A percentile compares a stretch with the other conserved stretches of the same genome.
These are phyloP conservation scores for Panthera uncia DNA, from an alignment of 2,113 vertebrate species.

Conservation along the genomic window DNA sequence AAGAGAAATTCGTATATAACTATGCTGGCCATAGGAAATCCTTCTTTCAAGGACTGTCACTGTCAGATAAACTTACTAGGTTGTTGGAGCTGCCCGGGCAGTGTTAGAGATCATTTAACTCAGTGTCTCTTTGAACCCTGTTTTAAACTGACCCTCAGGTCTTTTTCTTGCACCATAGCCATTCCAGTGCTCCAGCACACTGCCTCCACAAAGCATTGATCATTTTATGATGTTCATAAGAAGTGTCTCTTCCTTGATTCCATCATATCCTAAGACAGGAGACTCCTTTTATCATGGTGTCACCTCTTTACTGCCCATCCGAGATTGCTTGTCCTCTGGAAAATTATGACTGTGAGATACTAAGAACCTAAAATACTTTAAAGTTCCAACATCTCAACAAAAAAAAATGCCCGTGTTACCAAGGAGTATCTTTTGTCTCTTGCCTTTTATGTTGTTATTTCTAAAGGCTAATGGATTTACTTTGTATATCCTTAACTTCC, in stretches of 20 bases:
- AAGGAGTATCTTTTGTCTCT: neutral
- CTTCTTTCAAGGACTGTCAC: neutral
- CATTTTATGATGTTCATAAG: neutral
- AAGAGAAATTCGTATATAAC: neutral
- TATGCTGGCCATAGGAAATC: neutral
- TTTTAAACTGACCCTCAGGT: neutral
- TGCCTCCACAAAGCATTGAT: neutral
- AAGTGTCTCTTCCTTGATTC: neutral
- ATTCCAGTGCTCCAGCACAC: neutral
- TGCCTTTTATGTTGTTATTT: neutral
- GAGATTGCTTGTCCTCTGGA: neutral
- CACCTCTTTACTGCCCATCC: neutral
- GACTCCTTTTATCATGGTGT: neutral
- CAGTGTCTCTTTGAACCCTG: neutral
- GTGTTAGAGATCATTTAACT: neutral
- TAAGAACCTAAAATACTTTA: neutral
- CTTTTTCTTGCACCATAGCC: neutral
- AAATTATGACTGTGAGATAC: conserved; percentile 8
- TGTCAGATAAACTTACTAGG: neutral
- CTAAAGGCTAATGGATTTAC: neutral
- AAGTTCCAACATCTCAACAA: neutral
- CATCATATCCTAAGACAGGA: neutral
- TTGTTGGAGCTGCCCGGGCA: neutral
- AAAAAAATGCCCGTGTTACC: neutral
- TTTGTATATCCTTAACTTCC: conserved; percentile 14